These are phyloP conservation scores for Hypomesus transpacificus DNA, from an alignment of 2,113 vertebrate species.

Conservation along the genomic window DNA sequence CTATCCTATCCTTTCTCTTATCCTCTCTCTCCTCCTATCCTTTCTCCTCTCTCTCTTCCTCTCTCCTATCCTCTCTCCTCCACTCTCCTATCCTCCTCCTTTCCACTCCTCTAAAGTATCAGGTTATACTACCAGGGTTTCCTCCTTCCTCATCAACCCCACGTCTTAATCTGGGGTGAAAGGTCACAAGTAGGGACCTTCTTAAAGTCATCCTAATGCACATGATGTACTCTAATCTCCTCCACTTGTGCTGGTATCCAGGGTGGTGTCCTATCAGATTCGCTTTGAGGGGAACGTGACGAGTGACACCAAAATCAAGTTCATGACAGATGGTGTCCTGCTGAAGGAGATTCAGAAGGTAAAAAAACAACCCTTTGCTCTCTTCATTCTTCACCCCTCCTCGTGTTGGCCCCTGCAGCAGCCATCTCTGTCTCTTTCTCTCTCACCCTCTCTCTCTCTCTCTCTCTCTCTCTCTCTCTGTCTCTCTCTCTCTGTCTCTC, in stretches of 20 bases:
- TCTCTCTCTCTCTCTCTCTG: background rate
- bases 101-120: too few relatives aligned
- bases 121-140: too few relatives aligned
- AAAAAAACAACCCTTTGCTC: background rate
- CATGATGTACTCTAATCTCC: too few relatives aligned
- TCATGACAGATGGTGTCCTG: constrained; percentile 96
- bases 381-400: background rate
- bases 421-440: background rate
- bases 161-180: background rate
- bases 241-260: constrained; percentile 42
- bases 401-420: background rate
- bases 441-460: background rate
- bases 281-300: constrained; percentile 93
- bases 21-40: too few relatives aligned
- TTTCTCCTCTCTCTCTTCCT: too few relatives aligned
- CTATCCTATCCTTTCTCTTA: background rate
- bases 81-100: too few relatives aligned
- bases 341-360: constrained; percentile 97
- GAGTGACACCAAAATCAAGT: constrained; percentile 88
- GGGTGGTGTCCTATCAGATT: constrained; percentile 93
- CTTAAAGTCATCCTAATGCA: background rate
- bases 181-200: background rate
- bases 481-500: background rate
- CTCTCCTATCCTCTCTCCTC: too few relatives aligned
- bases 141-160: background rate